Evolutionary conservation across 2,797 vertebrate species (phyloP).

Genomic region (Centroberyx gerrardi): DNA sequence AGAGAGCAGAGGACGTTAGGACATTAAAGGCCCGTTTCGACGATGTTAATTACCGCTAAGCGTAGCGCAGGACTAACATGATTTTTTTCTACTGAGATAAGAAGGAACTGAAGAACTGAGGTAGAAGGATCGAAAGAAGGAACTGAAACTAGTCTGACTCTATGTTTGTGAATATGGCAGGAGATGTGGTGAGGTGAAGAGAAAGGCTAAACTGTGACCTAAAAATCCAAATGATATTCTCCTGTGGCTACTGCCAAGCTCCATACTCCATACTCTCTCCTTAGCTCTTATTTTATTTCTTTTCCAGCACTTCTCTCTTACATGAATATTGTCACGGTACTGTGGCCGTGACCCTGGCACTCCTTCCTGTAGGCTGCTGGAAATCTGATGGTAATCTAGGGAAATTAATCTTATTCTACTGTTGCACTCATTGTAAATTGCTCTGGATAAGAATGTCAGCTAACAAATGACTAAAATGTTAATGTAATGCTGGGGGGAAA

Average conservation of each 20-base stretch:
- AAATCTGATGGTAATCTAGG: neutral
- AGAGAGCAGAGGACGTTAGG: neutral
- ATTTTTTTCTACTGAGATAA: no score
- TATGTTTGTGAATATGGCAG: no score
- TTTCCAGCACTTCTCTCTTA: neutral
- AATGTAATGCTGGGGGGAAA: neutral
- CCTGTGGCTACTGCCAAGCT: no score
- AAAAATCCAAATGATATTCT: no score
- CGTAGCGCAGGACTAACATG: no score
- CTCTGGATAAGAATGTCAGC: neutral
- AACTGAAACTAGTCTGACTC: no score
- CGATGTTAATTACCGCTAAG: neutral
- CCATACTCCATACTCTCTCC: no score
- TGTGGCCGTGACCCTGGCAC: neutral
- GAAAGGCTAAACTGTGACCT: no score
- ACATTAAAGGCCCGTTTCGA: neutral
- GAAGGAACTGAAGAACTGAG: no score
- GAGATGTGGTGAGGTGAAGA: no score
- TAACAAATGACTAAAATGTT: neutral
- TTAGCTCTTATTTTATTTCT: neutral
- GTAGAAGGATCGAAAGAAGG: no score
- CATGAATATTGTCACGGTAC: neutral
- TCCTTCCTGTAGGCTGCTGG: neutral
- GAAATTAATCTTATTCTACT: constrained; percentile 1
- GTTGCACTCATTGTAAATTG: neutral